Evolutionary conservation across 2,888 invertebrate genomes (phyloP), one percentile per base, ranked within the genome.

Genomic region (Argyra leucocephala): DNA sequence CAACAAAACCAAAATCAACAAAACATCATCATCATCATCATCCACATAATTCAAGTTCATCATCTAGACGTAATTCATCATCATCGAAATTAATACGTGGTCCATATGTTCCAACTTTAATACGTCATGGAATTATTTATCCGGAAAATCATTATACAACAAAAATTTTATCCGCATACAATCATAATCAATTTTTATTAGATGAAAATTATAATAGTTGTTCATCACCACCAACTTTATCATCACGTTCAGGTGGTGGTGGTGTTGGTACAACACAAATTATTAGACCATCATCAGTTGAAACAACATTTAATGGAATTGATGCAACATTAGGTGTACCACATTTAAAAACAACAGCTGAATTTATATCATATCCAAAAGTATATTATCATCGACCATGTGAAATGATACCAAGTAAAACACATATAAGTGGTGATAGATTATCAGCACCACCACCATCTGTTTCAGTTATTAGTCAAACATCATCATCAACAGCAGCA

Each of bases 351-450:
- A 48, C 48, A 18, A 48, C 48, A 5, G 48, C 48, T 3, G 48
- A 48, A 48, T 48, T 48, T 48, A 48, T 48, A 18, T 15, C 48
- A 48, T 48, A 48, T 48, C 48, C 48, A 9, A 48, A 48, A 18
- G 48, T 48, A 48, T 61, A 61, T 61, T 26, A 61, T 61, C 31
- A 61, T 31, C 31, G 61, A 9, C 61, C 61, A 26, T 61, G 61
- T 61, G 61, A 61, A 61, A 26, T 76, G 9, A 69, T 70, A 59
- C 72, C 76, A 3, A 78, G 76, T 58, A 78, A 78, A 64, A 75
- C 78, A 7, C 78, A 78, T 63, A 78, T 78, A 64, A 75, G 78
- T 3, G 78, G 76, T 4, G 78, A 78, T 63, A 76, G 77, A 70
- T 67, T 78, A 67, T 72, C 74, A 65, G 71, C 70, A 69, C 73